Percentiles rank a stretch among this genome's conserved stretches.
Conservation (phyloP, 2,113 vertebrate genomes). For the Zosterops hypoxanthus region DNA sequence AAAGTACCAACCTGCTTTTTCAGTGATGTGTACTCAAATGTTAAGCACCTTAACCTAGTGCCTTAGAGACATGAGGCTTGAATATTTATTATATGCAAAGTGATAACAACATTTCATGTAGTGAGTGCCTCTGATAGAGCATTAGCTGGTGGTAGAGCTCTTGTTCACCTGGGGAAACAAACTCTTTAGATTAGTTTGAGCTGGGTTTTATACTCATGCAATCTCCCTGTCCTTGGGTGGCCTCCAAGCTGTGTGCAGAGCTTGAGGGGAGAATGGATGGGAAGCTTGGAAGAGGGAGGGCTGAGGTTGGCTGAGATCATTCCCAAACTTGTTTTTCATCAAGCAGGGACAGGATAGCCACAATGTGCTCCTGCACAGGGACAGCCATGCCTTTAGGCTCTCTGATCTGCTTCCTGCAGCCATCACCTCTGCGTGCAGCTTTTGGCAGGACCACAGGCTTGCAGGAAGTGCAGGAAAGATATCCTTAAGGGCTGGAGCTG, state of each 20-base stretch:
- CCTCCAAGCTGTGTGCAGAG: background rate
- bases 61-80: background rate
- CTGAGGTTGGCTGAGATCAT: background rate
- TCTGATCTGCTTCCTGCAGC: background rate
- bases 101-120: background rate
- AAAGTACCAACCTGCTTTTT: conserved; percentile 28
- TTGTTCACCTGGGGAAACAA: background rate
- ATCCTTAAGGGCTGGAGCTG: background rate
- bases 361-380: background rate
- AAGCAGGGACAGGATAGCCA: background rate
- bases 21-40: background rate
- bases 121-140: background rate
- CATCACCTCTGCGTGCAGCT: background rate
- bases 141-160: background rate
- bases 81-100: conserved; percentile 21
- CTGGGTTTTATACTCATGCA: background rate
- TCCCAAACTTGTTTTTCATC: background rate
- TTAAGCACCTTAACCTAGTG: conserved; percentile 19
- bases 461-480: background rate
- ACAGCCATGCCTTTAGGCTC: background rate
- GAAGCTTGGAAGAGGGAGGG: background rate
- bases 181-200: background rate
- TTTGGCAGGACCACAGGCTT: background rate
- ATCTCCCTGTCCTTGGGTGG: background rate
- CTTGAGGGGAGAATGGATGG: background rate